phyloP scores from a whole-genome alignment of 2,113 vertebrate species.

The Sigmodon hispidus region DNA sequence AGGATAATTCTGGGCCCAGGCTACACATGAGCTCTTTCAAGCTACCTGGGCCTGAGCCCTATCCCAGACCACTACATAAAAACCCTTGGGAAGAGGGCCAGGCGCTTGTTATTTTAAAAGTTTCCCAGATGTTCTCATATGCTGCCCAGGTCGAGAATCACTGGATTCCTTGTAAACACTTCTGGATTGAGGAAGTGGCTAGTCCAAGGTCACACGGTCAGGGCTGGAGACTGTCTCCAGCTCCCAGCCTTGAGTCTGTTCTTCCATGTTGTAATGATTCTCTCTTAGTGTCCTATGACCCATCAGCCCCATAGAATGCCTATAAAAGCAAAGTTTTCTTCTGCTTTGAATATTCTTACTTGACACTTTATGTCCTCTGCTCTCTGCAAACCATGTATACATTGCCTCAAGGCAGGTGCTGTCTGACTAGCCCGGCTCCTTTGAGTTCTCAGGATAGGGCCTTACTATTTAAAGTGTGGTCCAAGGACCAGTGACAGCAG shows the following conservation, averaged over 20 bases:
- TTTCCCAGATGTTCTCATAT: slow-evolving; percentile 49
- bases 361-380: background rate
- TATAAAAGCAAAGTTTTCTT: background rate
- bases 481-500: background rate
- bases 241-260: background rate
- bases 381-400: background rate
- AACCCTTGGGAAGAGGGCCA: background rate
- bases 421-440: background rate
- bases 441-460: background rate
- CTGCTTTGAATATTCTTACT: background rate
- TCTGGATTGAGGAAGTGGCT: background rate
- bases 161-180: slow-evolving; percentile 18
- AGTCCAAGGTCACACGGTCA: background rate
- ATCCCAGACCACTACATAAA: slow-evolving; percentile 22
- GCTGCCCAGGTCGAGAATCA: slow-evolving; percentile 38
- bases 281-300: background rate
- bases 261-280: background rate
- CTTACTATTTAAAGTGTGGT: background rate
- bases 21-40: background rate
- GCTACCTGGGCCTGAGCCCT: background rate
- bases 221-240: background rate
- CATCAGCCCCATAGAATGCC: background rate
- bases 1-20: background rate
- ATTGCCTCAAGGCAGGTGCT: too few species aligned
- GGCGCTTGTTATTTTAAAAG: slow-evolving; percentile 56